Conservation (phyloP, 1,140 invertebrate species). For the Marisa cornuarietis region DNA sequence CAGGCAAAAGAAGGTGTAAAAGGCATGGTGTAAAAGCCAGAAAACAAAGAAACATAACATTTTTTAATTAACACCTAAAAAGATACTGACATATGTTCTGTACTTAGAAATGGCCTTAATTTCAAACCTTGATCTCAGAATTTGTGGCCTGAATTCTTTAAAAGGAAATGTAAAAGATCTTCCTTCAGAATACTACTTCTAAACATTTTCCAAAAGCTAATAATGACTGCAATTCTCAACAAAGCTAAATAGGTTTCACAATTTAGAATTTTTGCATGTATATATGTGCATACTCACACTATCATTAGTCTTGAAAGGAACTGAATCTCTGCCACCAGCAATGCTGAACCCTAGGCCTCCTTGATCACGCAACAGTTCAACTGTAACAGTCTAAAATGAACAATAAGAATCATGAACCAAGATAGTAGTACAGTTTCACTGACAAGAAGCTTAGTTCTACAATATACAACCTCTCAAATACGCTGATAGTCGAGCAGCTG, state of each 20-base stretch:
- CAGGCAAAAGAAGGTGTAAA: too few species aligned
- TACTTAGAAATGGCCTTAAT: too few species aligned
- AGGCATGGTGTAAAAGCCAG: too few species aligned
- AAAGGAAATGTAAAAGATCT: too few species aligned
- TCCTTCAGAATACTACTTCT: too few species aligned
- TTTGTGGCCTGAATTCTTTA: too few species aligned
- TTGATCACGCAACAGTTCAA: slow-evolving; percentile 89
- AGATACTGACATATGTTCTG: too few species aligned
- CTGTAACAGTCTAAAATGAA: slow-evolving; percentile 77
- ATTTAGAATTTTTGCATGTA: not conserved
- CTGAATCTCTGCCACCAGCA: slow-evolving; percentile 90
- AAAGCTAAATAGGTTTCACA: not conserved
- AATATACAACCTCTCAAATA: too few species aligned
- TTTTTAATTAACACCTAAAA: too few species aligned
- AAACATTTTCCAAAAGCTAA: not conserved
- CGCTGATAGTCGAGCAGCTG: too few species aligned
- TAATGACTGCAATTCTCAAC: not conserved
- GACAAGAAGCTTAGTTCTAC: not conserved
- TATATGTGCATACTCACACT: slow-evolving; percentile 45
- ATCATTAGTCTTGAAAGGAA: slow-evolving; percentile 77
- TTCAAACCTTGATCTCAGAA: too few species aligned
- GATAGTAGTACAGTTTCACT: not conserved
- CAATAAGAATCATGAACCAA: not conserved
- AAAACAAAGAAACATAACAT: too few species aligned
- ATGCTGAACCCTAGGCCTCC: slow-evolving; percentile 94